Percentiles rank a stretch among this genome's conserved stretches.
These are phyloP conservation scores for Platycnemis pennipes DNA, from an alignment of 2,888 invertebrate genomes.

Conservation along the genomic window DNA sequence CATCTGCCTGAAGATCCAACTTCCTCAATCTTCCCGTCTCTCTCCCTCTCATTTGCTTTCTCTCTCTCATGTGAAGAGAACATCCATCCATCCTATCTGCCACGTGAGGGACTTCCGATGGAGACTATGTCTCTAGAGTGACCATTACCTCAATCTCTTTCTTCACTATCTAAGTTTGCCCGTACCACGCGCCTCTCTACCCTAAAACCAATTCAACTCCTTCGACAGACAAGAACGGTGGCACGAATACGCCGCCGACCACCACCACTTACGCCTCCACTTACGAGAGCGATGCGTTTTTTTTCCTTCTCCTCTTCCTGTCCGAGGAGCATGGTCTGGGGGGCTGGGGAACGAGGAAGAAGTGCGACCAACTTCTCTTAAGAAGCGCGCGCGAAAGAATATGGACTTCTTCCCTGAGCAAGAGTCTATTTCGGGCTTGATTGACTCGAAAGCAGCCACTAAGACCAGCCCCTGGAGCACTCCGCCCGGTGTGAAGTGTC, in stretches of 20 bases:
- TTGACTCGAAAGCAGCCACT: neutral
- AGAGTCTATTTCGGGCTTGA: slow-evolving; percentile 56
- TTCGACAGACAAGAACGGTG: neutral
- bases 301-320: neutral
- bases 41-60: neutral
- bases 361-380: neutral
- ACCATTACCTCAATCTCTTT: slow-evolving; percentile 19
- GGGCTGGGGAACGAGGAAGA: slow-evolving; percentile 4
- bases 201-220: neutral
- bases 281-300: neutral
- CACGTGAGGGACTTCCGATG: slow-evolving; percentile 40
- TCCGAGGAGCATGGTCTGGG: neutral
- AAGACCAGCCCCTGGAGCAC: neutral
- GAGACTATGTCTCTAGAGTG: slow-evolving; percentile 15
- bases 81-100: slow-evolving; percentile 39
- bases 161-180: neutral
- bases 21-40: neutral
- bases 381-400: slow-evolving; percentile 16
- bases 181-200: slow-evolving; percentile 23
- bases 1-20: neutral
- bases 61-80: neutral
- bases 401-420: neutral
- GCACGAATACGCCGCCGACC: neutral
- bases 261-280: slow-evolving; percentile 18
- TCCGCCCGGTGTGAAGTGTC: neutral